Evolutionary conservation across 1,140 invertebrate species (phyloP), one percentile per base, ranked within the genome.

Genomic region (Drosophila kohkoa): DNA sequence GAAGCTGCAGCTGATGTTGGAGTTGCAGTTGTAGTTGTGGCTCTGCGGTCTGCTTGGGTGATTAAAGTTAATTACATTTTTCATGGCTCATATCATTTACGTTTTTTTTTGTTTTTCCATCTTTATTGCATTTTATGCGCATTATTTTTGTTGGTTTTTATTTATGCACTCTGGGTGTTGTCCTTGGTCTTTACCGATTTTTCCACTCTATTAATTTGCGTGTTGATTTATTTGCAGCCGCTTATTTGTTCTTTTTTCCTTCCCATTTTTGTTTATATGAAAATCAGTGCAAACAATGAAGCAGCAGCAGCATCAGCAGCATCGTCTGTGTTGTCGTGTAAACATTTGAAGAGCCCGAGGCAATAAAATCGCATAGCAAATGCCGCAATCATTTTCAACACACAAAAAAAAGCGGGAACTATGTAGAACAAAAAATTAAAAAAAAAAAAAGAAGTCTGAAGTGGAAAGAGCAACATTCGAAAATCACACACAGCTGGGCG

Each of bases 31-130:
- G 32, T 8, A 32, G 32, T 32, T 32, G 32, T 32, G 10, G 51
- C 51, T 83, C 58, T 83, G 79, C 68, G 75, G 70, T 68, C 58
- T 32, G 67, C 38, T 65, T 62, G 85, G 85, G 80, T 87, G 87
- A 87, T 87, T 87, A 87, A 87, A 87, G 83, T 87, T 87, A 87
- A 87, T 87, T 87, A 87, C 83, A 87, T 86, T 81, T 87, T 83
- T 88, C 80, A 88, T 87, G 80, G 85, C 83, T 77, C 79, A 69
- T 77, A 77, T 88, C 81, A 71, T 55, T 60, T 58, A 16, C 58
- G 20, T 25, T 25, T 25, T 25, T 25, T 25, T 25, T 25, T 25
- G 4, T 3, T 58, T 62, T 60, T 54, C 20, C 15, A 8, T 8
- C 25, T 59, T 67, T 59, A 49, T 49, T 49, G 13, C 62, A 49